phyloP scores from a whole-genome alignment of 2,797 vertebrate species.

The Ctenopoma multispine region DNA sequence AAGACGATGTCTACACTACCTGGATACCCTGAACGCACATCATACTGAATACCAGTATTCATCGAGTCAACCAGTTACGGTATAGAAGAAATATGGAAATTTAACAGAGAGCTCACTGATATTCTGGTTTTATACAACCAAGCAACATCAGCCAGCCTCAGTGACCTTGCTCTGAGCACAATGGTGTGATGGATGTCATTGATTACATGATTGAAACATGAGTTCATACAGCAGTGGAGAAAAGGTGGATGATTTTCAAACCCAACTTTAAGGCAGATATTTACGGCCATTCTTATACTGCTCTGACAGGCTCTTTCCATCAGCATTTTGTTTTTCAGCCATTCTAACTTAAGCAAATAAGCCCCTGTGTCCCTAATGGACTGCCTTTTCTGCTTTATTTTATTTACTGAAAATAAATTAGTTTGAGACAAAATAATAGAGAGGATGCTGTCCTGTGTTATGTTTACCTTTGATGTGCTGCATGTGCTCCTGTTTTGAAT shows the following conservation, averaged over 20 bases:
- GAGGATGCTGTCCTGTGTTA: not conserved
- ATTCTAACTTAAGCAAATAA: constrained; percentile 13
- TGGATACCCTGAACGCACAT: not conserved
- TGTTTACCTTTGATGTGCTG: not conserved
- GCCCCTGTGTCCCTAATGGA: constrained; percentile 15
- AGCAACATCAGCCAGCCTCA: constrained; percentile 9
- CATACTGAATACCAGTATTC: constrained; percentile 5
- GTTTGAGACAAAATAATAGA: not conserved
- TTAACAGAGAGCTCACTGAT: constrained; percentile 30
- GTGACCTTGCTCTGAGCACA: constrained; percentile 29
- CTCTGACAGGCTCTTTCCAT: not conserved
- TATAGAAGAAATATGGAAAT: constrained; percentile 8
- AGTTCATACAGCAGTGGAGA: constrained; percentile 16
- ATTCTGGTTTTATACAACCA: constrained; percentile 12
- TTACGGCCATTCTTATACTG: constrained; percentile 5
- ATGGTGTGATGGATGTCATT: constrained; percentile 49
- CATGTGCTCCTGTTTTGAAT: constrained; percentile 26
- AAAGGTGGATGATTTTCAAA: constrained; percentile 44
- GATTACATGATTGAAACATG: constrained; percentile 77
- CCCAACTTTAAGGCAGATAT: constrained; percentile 2
- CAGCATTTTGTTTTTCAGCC: constrained; percentile 5
- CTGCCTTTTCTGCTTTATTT: constrained; percentile 18
- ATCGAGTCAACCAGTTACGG: too few species aligned
- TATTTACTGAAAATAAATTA: constrained; percentile 13
- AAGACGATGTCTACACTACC: not conserved